These are phyloP conservation scores for Paraplagusia blochii DNA, from an alignment of 2,113 vertebrate species.

Conservation along the genomic window DNA sequence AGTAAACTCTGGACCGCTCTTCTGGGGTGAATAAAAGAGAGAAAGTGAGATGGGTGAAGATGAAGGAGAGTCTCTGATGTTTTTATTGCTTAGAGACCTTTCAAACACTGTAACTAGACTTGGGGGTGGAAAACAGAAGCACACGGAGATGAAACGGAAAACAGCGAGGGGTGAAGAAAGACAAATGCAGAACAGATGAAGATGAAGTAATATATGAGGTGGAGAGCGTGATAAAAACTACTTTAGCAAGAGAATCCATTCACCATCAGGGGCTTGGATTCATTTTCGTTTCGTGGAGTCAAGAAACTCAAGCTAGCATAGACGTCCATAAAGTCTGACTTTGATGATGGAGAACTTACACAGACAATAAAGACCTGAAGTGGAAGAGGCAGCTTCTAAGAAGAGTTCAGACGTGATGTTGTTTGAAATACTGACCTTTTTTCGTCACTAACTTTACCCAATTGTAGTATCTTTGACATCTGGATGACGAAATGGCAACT, in stretches of 20 bases:
- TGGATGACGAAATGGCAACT: no score
- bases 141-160: slow-evolving; percentile 23
- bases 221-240: background rate
- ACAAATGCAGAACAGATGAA: slow-evolving; percentile 21
- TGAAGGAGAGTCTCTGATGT: slow-evolving; percentile 30
- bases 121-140: slow-evolving; percentile 8
- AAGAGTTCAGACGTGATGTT: no score
- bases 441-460: no score
- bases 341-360: no score
- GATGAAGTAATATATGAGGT: slow-evolving; percentile 10
- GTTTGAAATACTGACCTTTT: no score
- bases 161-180: slow-evolving; percentile 26
- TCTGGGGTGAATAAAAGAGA: slow-evolving; percentile 33
- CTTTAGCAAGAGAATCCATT: background rate
- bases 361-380: no score
- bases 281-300: background rate
- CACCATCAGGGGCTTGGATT: slow-evolving; percentile 2
- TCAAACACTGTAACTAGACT: slow-evolving; percentile 36
- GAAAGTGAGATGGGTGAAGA: slow-evolving; percentile 44
- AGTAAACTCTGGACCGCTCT: slow-evolving; percentile 22
- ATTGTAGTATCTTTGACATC: no score
- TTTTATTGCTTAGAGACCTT: slow-evolving; percentile 36
- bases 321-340: no score
- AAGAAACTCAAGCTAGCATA: no score
- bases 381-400: no score